Evolutionary conservation across 2,888 invertebrate species (phyloP).

Genomic region (Rotaria macrura): DNA sequence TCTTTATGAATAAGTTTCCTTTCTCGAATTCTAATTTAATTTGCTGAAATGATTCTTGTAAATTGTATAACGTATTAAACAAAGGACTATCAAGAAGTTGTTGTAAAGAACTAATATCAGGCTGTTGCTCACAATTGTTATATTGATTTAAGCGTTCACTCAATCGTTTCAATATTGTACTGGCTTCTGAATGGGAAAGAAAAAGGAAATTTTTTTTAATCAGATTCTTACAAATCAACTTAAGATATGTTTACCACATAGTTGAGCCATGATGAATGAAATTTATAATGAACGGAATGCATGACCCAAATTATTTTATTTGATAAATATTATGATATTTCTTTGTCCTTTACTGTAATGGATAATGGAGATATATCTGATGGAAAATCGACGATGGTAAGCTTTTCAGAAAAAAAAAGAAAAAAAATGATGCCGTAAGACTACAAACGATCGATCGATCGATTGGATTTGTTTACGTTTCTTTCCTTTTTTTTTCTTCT

Average conservation of each 20-base stretch:
- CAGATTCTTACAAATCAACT: too few species aligned
- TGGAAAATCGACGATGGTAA: background rate
- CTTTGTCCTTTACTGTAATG: background rate
- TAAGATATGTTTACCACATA: background rate
- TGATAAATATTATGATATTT: background rate
- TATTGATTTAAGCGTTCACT: background rate
- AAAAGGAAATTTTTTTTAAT: too few species aligned
- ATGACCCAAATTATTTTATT: background rate
- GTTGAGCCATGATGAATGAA: slow-evolving; percentile 5
- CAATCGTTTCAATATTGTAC: slow-evolving; percentile 3
- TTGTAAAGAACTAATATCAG: background rate
- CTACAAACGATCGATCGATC: slow-evolving; percentile 6
- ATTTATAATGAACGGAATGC: background rate
- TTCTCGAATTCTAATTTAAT: background rate
- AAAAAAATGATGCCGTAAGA: background rate
- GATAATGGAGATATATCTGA: background rate
- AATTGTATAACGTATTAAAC: background rate
- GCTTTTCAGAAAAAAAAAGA: background rate
- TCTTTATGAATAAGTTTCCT: background rate
- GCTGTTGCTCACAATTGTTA: background rate
- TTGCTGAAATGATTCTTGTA: background rate
- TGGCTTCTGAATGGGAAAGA: slow-evolving; percentile 3
- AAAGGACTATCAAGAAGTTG: slow-evolving; percentile 2
- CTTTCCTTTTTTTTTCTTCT: background rate
- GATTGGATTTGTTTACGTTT: slow-evolving; percentile 2